Conservation (phyloP, 2,888 invertebrate species). For the Cataglyphis altisquamis region DNA sequence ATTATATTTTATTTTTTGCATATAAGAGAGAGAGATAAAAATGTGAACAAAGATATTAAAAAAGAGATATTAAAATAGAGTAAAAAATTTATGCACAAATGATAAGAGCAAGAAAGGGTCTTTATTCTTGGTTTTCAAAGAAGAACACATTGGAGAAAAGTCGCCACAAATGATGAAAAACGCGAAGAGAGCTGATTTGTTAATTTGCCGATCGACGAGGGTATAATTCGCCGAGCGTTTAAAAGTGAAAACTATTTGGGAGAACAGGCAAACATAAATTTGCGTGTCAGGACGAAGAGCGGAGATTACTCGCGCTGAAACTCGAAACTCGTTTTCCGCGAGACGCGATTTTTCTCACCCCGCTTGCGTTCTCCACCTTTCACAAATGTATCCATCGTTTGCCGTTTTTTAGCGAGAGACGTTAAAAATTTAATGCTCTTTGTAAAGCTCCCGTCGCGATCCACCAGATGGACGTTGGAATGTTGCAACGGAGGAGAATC, state of each 20-base stretch:
- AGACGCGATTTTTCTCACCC: constrained; percentile 14
- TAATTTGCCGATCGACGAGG: background rate
- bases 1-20: background rate
- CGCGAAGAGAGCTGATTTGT: background rate
- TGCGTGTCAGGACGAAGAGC: background rate
- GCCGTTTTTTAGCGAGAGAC: constrained; percentile 1
- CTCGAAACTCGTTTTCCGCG: background rate
- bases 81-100: background rate
- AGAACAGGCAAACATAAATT: constrained; percentile 21
- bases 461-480: constrained; percentile 38
- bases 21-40: background rate
- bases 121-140: background rate
- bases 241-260: background rate
- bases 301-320: constrained; percentile 24
- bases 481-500: constrained; percentile 24
- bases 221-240: background rate
- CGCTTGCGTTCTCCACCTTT: background rate
- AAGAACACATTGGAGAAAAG: background rate
- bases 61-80: background rate
- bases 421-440: constrained; percentile 48
- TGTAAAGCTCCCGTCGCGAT: constrained; percentile 25
- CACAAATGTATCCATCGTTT: constrained; percentile 18
- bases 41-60: background rate
- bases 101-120: background rate
- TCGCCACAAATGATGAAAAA: background rate